Percentiles rank a stretch among this genome's conserved stretches.
These are phyloP conservation scores for Parambassis ranga DNA, from an alignment of 2,797 vertebrate species.

Conservation along the genomic window DNA sequence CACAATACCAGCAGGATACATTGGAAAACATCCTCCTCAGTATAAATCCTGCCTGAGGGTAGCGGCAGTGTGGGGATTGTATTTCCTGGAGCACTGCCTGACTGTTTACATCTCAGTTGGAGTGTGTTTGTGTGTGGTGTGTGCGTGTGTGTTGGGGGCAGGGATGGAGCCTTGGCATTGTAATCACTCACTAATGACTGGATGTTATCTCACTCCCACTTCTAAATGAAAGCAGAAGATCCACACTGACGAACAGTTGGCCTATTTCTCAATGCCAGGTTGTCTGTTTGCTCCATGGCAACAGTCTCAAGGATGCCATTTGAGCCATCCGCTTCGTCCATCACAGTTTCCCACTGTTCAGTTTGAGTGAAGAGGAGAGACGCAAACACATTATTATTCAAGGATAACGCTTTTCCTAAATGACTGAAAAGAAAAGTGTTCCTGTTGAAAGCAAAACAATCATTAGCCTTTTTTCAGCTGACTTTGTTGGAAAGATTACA, in stretches of 20 bases:
- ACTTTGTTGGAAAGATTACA: not conserved
- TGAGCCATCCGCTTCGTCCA: conserved; percentile 39
- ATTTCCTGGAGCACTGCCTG: conserved; percentile 74
- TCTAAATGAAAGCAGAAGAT: conserved; percentile 72
- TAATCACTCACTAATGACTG: conserved; percentile 77
- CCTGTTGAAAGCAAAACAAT: conserved; percentile 8
- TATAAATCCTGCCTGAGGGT: conserved; percentile 74
- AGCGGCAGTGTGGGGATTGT: conserved; percentile 64
- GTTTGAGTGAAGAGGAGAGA: not conserved
- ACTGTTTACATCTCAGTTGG: conserved; percentile 72
- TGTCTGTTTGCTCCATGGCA: conserved; percentile 57
- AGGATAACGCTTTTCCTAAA: not conserved
- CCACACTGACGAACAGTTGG: conserved; percentile 55
- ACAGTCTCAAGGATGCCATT: conserved; percentile 55
- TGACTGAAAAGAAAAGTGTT: not conserved
- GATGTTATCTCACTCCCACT: conserved; percentile 76
- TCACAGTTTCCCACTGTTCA: conserved; percentile 13
- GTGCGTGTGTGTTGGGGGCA: conserved; percentile 22
- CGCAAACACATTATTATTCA: conserved; percentile 18
- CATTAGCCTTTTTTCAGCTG: not conserved
- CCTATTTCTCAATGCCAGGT: conserved; percentile 58
- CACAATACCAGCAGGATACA: conserved; percentile 49
- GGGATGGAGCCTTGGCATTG: conserved; percentile 66
- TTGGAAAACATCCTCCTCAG: conserved; percentile 69
- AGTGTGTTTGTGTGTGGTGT: conserved; percentile 30